phyloP scores from a whole-genome alignment of 2,888 invertebrate genomes.

The Anoplius nigerrimus region DNA sequence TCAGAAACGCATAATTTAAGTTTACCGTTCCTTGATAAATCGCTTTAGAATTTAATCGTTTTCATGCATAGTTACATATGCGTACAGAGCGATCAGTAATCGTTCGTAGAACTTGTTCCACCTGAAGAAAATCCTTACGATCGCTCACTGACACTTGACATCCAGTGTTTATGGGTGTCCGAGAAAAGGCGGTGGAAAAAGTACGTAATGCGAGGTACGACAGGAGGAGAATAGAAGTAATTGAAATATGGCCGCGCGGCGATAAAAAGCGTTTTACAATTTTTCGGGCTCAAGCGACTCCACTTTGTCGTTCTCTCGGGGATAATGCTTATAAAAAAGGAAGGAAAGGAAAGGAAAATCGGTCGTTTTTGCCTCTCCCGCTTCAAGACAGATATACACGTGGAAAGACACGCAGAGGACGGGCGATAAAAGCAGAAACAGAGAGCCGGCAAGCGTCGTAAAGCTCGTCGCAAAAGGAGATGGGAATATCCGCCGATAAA shows the following conservation, averaged over 20 bases:
- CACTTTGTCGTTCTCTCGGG: conserved; percentile 35
- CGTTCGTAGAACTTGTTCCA: no score
- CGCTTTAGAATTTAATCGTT: no score
- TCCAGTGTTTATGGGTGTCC: no score
- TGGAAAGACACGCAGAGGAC: conserved; percentile 22
- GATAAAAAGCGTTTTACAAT: conserved; percentile 40
- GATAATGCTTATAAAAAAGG: conserved; percentile 45
- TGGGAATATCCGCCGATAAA: conserved; percentile 44
- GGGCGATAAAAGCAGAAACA: conserved; percentile 48
- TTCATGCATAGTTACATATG: no score
- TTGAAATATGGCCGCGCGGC: conserved; percentile 32
- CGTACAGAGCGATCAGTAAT: no score
- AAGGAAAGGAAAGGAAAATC: conserved; percentile 31
- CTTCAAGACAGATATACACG: conserved; percentile 35
- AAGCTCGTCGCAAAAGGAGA: conserved; percentile 29
- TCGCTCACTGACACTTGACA: no score
- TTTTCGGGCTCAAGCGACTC: conserved; percentile 29
- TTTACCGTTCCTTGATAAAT: no score
- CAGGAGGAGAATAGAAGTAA: conserved; percentile 31
- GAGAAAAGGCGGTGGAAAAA: no score
- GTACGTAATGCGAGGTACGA: neutral
- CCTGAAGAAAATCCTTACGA: no score
- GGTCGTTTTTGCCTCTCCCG: conserved; percentile 27
- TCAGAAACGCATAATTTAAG: no score
- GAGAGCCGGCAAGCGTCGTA: conserved; percentile 33